Conservation (phyloP, 1,140 invertebrate genomes). For the Drosophila baimaii region DNA sequence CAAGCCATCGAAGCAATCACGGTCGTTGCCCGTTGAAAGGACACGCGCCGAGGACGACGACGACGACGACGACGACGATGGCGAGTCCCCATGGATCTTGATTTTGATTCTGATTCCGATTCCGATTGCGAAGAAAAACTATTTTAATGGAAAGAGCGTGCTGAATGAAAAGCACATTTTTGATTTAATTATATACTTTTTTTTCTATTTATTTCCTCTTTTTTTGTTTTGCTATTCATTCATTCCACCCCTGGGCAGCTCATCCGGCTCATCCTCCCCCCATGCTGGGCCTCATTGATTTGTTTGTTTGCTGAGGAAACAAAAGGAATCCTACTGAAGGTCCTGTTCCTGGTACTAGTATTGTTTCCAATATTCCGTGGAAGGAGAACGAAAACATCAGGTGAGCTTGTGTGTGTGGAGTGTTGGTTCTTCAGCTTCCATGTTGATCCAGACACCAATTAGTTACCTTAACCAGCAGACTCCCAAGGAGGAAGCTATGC, state of each 20-base stretch:
- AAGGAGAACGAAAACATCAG: background rate
- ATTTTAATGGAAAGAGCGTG: constrained; percentile 27
- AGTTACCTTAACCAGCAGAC: background rate
- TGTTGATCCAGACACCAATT: constrained; percentile 6
- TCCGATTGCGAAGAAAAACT: background rate
- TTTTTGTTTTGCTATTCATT: background rate
- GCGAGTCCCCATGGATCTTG: background rate
- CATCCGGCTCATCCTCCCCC: background rate
- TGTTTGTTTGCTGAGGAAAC: background rate
- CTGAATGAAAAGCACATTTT: constrained; percentile 30
- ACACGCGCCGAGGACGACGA: constrained; percentile 9
- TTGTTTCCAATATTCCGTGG: too few species aligned
- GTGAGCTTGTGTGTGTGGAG: background rate
- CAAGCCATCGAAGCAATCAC: constrained; percentile 60
- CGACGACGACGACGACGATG: too few species aligned
- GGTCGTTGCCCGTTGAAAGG: constrained; percentile 4
- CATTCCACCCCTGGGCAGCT: background rate
- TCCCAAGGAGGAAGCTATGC: too few species aligned
- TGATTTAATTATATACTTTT: constrained; percentile 40
- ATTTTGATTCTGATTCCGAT: background rate
- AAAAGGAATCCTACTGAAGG: background rate
- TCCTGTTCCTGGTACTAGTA: too few species aligned
- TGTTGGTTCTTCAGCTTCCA: background rate
- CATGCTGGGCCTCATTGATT: background rate
- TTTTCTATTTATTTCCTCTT: background rate